Percentiles rank a stretch among this genome's conserved stretches.
Conservation (phyloP, 2,888 invertebrate genomes). For the Papilio elwesi region DNA sequence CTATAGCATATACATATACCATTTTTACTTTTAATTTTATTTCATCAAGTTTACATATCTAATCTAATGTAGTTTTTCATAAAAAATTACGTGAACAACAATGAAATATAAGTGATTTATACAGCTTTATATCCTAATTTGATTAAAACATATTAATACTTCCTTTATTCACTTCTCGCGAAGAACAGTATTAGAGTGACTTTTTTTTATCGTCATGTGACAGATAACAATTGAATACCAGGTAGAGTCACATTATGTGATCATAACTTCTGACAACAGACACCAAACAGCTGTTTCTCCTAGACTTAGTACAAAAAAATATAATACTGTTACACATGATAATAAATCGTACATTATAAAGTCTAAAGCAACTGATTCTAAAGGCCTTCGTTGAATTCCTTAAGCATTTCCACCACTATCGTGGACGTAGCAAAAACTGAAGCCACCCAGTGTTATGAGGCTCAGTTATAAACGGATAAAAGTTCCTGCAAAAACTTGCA, state of each 20-base stretch:
- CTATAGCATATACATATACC: no score
- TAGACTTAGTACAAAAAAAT: constrained; percentile 38
- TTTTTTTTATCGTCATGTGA: neutral
- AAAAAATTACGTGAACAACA: no score
- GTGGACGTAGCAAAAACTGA: constrained; percentile 58
- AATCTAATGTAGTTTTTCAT: no score
- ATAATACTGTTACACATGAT: constrained; percentile 45
- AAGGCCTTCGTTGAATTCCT: constrained; percentile 46
- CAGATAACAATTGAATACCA: neutral
- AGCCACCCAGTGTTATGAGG: constrained; percentile 57
- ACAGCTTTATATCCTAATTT: no score
- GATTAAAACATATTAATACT: neutral
- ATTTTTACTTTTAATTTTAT: no score
- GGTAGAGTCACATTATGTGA: neutral
- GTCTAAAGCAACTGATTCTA: constrained; percentile 27
- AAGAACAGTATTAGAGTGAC: neutral
- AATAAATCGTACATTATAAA: constrained; percentile 40
- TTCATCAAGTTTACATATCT: no score
- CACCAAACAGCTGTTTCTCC: neutral
- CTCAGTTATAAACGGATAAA: constrained; percentile 56
- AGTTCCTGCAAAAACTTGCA: constrained; percentile 55
- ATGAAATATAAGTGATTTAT: no score
- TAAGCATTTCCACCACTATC: constrained; percentile 61
- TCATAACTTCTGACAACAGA: neutral
- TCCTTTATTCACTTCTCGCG: neutral